Evolutionary conservation across 2,888 invertebrate species (phyloP), one percentile per base, ranked within the genome.

Genomic region (Eupithecia centaureata): DNA sequence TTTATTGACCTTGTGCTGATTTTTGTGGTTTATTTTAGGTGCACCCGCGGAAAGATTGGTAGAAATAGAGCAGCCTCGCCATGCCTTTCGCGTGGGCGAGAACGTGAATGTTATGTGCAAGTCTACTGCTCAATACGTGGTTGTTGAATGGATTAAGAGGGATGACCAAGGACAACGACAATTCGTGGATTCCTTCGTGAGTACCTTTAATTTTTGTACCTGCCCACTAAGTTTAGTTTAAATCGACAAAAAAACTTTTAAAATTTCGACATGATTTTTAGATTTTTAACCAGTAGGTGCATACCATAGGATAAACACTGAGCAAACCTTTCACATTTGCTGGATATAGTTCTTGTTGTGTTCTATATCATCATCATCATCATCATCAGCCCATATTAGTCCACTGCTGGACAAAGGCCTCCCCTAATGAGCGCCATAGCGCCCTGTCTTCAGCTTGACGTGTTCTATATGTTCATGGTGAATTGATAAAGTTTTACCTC

Each of bases 101-200:
- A 90, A 86, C 65, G 89, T 92, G 0, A 81, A 87, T 61, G 82
- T 93, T 0, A 73, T 82, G 0, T 93, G 92, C 78, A 82, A 80
- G 52, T 78, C 80, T 0, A 68, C 64, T 0, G 77, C 81, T 2
- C 76, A 79, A 1, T 82, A 82, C 28, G 74, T 83, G 13, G 74
- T 63, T 1, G 82, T 84, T 5, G 74, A 71, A 15, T 92, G 92
- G 92, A 82, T 85, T 13, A 76, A 72, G 5, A 91, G 91, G 88
- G 82, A 86, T 51, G 82, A 85, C 65, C 80, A 77, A 13, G 86
- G 87, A 68, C 89, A 88, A 15, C 86, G 82, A n/a, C 82, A 91
- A 73, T 91, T 80, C 64, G 89, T 92, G 1, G 79, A 84, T 1
- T 79, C 80, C 1, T 78, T 78, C 74, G 92, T 92, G 71, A 86